Base-by-base conservation (phyloP, 2,113 vertebrate species). In the Xerus inauris region DNA sequence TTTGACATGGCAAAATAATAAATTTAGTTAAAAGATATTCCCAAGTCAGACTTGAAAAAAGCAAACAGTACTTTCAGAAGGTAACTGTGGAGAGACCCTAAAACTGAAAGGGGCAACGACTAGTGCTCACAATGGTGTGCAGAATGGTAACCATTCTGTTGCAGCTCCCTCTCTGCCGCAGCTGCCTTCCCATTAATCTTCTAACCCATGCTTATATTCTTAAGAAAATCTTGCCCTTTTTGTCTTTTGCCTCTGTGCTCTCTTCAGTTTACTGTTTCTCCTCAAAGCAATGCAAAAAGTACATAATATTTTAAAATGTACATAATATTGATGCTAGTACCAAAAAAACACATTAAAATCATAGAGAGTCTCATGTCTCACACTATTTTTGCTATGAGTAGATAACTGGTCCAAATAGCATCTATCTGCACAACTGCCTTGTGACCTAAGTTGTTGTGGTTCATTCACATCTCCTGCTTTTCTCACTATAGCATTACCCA, bases 1-100 rank as follows among this genome's bases (percentile, higher is more conserved):
- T 92, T 93, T 96, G 82, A 94, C 6, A 81, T 17, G 47, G 11
- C 9, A 94, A 96, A 97, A 96, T 87, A 91, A 97, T 89, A 93
- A 96, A 80, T 95, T 75, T 82, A 1, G 80, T 87, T 87, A 47
- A 81, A 95, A 96, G 19, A 13, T 19, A 0, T 76, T 93, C 79
- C n/a, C 88, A 67, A 98, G 92, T 1, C 0, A 24, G 42, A 92
- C 38, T 89, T 73, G 76, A 93, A 87, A 64, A 94, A 94, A 83
- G 65, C 35, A 91, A 94, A 87, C n/a, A n/a, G 6, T 38, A 87
- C 75, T 89, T 93, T 89, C 26, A 84, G 94, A 97, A 75, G 17
- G 94, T 83, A 26, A 81, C 32, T 42, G 38, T 35, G 24, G 75
- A 38, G 51, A 84, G 51, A 94, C 38, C 49, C n/a, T 28, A 87